Percentiles rank a stretch among this genome's conserved stretches.
These are phyloP conservation scores for Achroia grisella DNA, from an alignment of 1,140 invertebrate genomes.

Conservation along the genomic window DNA sequence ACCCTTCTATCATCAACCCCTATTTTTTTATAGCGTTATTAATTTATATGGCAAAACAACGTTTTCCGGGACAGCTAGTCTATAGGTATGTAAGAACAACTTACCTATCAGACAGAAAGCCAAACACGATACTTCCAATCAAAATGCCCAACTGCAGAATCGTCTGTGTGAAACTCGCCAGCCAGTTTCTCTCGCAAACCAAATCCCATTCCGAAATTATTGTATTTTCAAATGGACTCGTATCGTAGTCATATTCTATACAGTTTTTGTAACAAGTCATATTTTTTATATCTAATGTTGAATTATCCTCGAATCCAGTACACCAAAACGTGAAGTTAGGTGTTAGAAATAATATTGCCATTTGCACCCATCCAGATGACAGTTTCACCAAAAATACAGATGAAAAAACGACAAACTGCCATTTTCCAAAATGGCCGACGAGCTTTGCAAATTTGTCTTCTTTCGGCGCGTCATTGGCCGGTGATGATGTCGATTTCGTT, in stretches of 20 bases:
- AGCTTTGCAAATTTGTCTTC: conserved; percentile 44
- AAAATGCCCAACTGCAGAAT: conserved; percentile 70
- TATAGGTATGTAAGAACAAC: no score
- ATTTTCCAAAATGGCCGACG: conserved; percentile 74
- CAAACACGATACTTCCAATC: conserved; percentile 72
- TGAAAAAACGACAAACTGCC: conserved; percentile 72
- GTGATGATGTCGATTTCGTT: conserved; percentile 1
- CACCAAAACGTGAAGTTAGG: conserved; percentile 38
- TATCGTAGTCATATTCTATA: conserved; percentile 55
- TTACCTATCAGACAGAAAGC: conserved; percentile 69
- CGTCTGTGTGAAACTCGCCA: conserved; percentile 70
- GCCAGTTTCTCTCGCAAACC: conserved; percentile 61
- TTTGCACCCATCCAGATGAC: conserved; percentile 74
- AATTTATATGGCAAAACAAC: no score
- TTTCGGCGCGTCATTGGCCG: conserved; percentile 18
- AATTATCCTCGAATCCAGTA: conserved; percentile 14
- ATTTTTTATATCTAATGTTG: conserved; percentile 15
- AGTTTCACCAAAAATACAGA: conserved; percentile 73
- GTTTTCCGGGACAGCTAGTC: no score
- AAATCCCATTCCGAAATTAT: conserved; percentile 74
- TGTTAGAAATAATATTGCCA: conserved; percentile 68
- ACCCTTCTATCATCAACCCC: no score
- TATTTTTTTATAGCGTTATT: no score
- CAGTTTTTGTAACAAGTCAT: conserved; percentile 45
- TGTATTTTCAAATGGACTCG: conserved; percentile 56